Evolutionary conservation across 2,797 vertebrate species (phyloP).

Genomic region (Myotis findleyi): DNA sequence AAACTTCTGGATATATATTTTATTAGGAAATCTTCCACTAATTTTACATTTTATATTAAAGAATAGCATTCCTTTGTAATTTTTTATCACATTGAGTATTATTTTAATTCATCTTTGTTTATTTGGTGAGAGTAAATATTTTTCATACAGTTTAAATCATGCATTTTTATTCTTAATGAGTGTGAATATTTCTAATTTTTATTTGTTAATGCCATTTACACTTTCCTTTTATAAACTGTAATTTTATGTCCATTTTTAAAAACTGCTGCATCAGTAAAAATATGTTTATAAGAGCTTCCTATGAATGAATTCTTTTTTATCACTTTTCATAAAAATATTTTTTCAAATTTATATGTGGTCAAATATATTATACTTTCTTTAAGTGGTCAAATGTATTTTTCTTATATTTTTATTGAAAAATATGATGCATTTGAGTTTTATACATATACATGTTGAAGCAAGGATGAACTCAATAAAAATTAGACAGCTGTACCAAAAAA

Average conservation of each 20-base stretch:
- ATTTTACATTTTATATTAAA: neutral
- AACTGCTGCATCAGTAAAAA: neutral
- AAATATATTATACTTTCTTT: neutral
- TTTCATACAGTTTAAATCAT: neutral
- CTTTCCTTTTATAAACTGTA: neutral
- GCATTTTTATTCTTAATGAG: neutral
- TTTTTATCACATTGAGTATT: neutral
- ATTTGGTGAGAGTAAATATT: neutral
- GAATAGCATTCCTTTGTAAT: neutral
- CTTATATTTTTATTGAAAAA: neutral
- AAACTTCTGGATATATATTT: neutral
- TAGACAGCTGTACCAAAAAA: neutral
- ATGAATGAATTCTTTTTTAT: neutral
- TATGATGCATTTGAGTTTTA: neutral
- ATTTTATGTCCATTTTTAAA: neutral
- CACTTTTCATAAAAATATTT: neutral
- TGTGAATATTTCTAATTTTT: neutral
- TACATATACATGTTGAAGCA: neutral
- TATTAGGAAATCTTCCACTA: neutral
- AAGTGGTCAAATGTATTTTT: neutral
- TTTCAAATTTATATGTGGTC: neutral
- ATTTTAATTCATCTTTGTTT: neutral
- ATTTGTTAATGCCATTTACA: neutral
- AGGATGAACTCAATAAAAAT: neutral
- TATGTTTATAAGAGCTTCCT: neutral